Conservation (phyloP, 92 coral and sea anemone species). For the Scolanthus callimorphus region DNA sequence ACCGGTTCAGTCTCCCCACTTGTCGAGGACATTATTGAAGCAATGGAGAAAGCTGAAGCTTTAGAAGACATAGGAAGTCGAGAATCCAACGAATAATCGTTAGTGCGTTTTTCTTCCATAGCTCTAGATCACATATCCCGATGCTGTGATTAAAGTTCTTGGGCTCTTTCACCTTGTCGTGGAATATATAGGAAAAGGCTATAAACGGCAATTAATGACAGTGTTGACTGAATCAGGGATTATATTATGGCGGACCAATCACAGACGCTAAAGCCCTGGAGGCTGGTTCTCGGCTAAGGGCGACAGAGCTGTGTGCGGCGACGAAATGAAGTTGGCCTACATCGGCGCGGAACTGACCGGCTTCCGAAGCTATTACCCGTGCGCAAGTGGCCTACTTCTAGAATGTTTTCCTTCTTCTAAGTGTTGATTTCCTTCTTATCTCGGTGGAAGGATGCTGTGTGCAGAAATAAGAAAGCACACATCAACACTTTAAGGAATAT, state of each 20-base stretch:
- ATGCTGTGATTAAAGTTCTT: too few relatives aligned
- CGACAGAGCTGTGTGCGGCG: conserved; percentile 6
- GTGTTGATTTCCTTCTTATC: conserved; percentile 6
- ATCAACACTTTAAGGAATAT: not conserved
- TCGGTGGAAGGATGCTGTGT: not conserved
- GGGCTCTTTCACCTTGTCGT: too few relatives aligned
- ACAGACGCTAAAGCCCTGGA: conserved; percentile 28
- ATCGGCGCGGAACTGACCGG: not conserved
- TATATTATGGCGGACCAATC: conserved; percentile 63
- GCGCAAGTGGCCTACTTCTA: too few relatives aligned
- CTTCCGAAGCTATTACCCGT: not conserved
- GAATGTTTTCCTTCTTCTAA: not conserved
- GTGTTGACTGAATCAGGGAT: conserved; percentile 77
- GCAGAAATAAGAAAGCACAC: not conserved
- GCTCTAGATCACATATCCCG: too few relatives aligned
- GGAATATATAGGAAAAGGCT: conserved; percentile 58
- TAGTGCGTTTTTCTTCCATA: conserved; percentile 29
- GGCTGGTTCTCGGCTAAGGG: too few relatives aligned
- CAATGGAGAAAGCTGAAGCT: conserved; percentile 94
- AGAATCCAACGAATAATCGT: conserved; percentile 20
- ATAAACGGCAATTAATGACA: conserved; percentile 71
- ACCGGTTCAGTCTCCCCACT: conserved; percentile 52
- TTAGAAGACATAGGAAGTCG: conserved; percentile 63
- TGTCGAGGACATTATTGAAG: conserved; percentile 82
- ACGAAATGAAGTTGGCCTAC: not conserved